Conservation (phyloP, 2,888 invertebrate genomes). For the Rhagonycha lutea region DNA sequence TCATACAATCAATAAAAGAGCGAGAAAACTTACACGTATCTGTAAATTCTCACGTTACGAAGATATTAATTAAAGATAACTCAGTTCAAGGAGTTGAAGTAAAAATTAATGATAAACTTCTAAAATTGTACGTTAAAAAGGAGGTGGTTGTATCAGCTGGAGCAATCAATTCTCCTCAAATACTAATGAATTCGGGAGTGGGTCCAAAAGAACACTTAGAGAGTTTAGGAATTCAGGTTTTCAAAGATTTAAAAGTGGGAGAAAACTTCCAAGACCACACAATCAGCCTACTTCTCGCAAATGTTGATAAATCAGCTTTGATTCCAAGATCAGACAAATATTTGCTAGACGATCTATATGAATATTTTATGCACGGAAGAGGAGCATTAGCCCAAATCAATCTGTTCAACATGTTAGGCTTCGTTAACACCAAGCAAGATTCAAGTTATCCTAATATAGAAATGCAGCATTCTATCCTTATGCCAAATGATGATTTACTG, state of each 20-base stretch:
- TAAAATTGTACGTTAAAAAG: constrained; percentile 61
- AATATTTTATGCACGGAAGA: constrained; percentile 56
- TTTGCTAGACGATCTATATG: constrained; percentile 57
- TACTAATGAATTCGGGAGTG: constrained; percentile 70
- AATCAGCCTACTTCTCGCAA: neutral
- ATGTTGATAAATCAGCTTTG: constrained; percentile 58
- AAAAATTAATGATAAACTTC: constrained; percentile 37
- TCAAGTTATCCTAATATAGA: constrained; percentile 64
- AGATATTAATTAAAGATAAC: constrained; percentile 47
- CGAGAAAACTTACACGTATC: constrained; percentile 63
- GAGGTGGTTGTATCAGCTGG: constrained; percentile 89
- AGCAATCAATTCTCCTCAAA: constrained; percentile 87
- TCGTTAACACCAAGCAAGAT: constrained; percentile 53
- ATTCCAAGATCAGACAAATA: neutral
- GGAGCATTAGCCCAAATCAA: constrained; percentile 57
- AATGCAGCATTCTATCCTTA: constrained; percentile 55
- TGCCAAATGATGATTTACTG: constrained; percentile 42
- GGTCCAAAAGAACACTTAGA: constrained; percentile 52
- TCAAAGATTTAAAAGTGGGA: constrained; percentile 55
- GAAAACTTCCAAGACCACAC: constrained; percentile 54
- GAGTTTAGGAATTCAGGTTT: constrained; percentile 45
- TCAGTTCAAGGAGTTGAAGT: constrained; percentile 55
- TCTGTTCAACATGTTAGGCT: constrained; percentile 55
- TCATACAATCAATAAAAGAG: constrained; percentile 54
- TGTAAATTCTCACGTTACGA: constrained; percentile 60